A percentile compares a stretch with the other conserved stretches of the same genome.
phyloP scores from a whole-genome alignment of 1,140 invertebrate species.

The Seison nebaliae region DNA sequence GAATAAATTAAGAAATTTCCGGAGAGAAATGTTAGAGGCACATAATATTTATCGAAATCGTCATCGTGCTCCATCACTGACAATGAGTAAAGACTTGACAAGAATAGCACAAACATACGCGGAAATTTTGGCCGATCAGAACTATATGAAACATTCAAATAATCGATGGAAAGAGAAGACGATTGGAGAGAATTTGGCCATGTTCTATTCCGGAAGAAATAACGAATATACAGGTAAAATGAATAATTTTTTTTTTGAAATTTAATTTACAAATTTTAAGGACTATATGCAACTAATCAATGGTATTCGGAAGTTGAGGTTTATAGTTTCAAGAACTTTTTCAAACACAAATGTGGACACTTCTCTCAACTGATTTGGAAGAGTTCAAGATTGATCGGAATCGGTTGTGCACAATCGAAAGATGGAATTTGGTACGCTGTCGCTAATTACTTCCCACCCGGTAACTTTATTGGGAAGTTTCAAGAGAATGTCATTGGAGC shows the following conservation, averaged over 20 bases:
- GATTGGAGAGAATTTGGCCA: constrained; percentile 25
- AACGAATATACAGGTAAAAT: too few species aligned
- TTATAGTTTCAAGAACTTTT: background rate
- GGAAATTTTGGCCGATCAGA: constrained; percentile 48
- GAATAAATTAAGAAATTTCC: too few species aligned
- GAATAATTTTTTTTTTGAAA: too few species aligned
- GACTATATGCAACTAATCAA: constrained; percentile 15
- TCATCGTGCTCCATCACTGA: constrained; percentile 39
- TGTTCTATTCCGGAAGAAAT: too few species aligned
- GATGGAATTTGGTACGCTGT: constrained; percentile 44
- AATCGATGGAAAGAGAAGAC: constrained; percentile 23
- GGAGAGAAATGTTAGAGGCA: constrained; percentile 21
- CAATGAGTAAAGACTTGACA: constrained; percentile 34
- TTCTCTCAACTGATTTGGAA: constrained; percentile 39
- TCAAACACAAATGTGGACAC: constrained; percentile 16
- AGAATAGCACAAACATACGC: constrained; percentile 54
- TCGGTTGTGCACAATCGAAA: constrained; percentile 36
- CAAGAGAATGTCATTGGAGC: constrained; percentile 39
- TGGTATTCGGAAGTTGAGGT: constrained; percentile 7
- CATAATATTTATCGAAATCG: constrained; percentile 48
- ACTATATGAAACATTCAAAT: constrained; percentile 43
- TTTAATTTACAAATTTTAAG: too few species aligned
- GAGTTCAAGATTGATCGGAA: constrained; percentile 40
- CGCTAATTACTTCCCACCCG: constrained; percentile 53
- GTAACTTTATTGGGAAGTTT: constrained; percentile 46